Conservation (phyloP, 2,113 vertebrate species). For the Engystomops pustulosus region DNA sequence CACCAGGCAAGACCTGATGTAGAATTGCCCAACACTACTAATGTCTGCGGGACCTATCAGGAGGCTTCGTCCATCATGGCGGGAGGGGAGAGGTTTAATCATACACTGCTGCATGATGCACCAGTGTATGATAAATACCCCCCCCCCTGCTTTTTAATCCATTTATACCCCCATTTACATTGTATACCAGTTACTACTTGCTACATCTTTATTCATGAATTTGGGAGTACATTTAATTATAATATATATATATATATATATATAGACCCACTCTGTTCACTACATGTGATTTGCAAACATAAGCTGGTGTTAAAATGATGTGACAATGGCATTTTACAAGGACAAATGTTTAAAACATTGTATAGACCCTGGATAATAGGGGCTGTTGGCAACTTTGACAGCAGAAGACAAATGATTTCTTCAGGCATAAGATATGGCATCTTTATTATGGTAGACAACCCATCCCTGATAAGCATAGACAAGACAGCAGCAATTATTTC, state of each 20-base stretch:
- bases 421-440: neutral
- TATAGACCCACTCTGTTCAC: neutral
- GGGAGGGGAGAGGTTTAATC: too few species aligned
- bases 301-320: neutral
- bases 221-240: neutral
- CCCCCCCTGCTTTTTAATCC: too few species aligned
- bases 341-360: conserved; percentile 12
- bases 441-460: neutral
- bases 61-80: too few species aligned
- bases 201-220: neutral
- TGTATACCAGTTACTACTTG: too few species aligned
- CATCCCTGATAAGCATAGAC: neutral
- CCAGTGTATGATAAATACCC: too few species aligned
- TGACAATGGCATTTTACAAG: neutral
- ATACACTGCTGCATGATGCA: too few species aligned
- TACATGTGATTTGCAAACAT: neutral
- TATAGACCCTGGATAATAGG: neutral
- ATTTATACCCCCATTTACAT: too few species aligned
- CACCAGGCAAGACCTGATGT: too few species aligned
- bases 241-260: neutral
- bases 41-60: too few species aligned
- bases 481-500: neutral
- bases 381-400: neutral
- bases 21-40: too few species aligned
- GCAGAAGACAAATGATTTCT: conserved; percentile 5